Percentiles rank a stretch among this genome's conserved stretches.
phyloP scores from a whole-genome alignment of 2,888 invertebrate genomes.

The Cartodere bifasciata region DNA sequence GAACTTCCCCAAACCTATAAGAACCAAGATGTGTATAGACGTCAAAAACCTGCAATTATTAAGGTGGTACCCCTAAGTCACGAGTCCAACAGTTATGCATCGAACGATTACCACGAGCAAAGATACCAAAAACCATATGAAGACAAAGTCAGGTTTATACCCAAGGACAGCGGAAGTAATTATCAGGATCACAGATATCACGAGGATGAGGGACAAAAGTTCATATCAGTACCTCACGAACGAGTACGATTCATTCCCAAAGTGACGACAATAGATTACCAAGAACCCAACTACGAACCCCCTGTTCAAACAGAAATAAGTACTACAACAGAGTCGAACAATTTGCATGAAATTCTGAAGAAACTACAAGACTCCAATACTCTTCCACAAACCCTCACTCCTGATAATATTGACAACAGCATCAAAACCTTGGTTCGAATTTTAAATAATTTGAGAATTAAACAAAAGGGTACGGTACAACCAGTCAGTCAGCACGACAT shows the following conservation, averaged over 20 bases:
- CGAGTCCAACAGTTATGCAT: too few relatives aligned
- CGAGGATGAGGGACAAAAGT: too few relatives aligned
- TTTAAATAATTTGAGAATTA: constrained; percentile 51
- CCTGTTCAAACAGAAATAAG: too few relatives aligned
- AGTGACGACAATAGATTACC: constrained; percentile 8
- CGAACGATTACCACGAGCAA: too few relatives aligned
- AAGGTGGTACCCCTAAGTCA: too few relatives aligned
- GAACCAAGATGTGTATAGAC: too few relatives aligned
- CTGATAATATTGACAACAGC: constrained; percentile 66
- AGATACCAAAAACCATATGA: too few relatives aligned
- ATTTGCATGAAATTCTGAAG: constrained; percentile 48
- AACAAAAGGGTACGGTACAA: constrained; percentile 29
- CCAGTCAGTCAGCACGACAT: constrained; percentile 31
- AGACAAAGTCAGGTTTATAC: too few relatives aligned
- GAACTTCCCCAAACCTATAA: too few relatives aligned
- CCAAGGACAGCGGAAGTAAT: too few relatives aligned
- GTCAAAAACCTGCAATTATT: too few relatives aligned
- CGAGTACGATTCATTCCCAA: constrained; percentile 1
- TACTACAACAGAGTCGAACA: constrained; percentile 24
- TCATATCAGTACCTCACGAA: not conserved
- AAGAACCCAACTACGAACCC: constrained; percentile 8
- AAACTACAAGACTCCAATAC: constrained; percentile 63
- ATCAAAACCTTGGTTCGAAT: constrained; percentile 66
- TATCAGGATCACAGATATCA: too few relatives aligned
- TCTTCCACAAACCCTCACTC: constrained; percentile 61